Base-by-base conservation (phyloP, 92 coral and sea anemone species). In the Actinostola sp. region DNA sequence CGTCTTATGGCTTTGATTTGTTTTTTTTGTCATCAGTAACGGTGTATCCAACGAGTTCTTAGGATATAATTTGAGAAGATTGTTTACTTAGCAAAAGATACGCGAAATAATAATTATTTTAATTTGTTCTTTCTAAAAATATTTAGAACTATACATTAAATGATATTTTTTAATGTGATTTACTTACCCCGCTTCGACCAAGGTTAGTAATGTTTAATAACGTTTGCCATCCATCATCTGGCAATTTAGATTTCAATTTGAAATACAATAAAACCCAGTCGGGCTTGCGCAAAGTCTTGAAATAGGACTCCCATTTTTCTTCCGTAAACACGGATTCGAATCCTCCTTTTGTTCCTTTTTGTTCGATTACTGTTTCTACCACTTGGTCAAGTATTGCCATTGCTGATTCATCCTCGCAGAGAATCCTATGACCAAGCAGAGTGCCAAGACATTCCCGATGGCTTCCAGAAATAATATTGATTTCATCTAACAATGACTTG, bases 231-330 rank as follows among this genome's bases (percentile, higher is more conserved):
- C 64, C 72, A 28, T 77, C 80, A 51, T 77, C 81, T 1, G 84
- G 67, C 31, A 84, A 15, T 35, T 66, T 77, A 50, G 89, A 84
- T 20, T 72, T 61, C 6, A 77, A 36, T 35, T 84, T 84, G 46
- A 84, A 78, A 62, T 77, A 84, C 15, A 84, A 67, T 15, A 77
- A 67, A 24, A 58, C 77, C 89, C 84, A 78, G 61, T 84, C 84
- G n/a, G 81, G 89, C 26, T 67, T 79, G 35, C 80, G 83, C 12
- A 70, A 50, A 2, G 34, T 42, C 35, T 67, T 61, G 9, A 67
- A 42, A 30, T 69, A 78, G 0, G 26, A 25, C 8, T 14, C 21
- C 70, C 71, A 61, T 50, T 67, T 49, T 0, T 38, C 77, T 24
- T 33, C 49, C 24, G 84, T 52, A 21, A 70, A 71, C 10, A 79